Conservation (phyloP, 1,140 invertebrate species). For the Lepidotrigona ventralis region DNA sequence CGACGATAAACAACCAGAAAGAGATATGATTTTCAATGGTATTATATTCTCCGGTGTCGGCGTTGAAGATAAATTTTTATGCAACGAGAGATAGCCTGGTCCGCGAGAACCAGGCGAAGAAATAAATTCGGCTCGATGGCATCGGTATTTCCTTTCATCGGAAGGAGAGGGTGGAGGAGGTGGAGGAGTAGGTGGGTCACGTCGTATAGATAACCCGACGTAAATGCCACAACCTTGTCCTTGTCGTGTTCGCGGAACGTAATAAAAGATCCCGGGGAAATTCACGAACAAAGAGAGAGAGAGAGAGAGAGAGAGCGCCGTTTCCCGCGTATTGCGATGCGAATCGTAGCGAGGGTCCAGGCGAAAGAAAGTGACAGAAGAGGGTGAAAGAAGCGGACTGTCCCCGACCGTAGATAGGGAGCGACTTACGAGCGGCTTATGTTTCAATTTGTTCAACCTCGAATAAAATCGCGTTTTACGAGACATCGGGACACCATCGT, state of each 20-base stretch:
- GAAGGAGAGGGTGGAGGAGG: not conserved
- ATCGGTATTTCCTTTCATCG: constrained; percentile 42
- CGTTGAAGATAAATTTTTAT: constrained; percentile 51
- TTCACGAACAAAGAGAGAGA: constrained; percentile 23
- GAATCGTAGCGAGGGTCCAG: not conserved
- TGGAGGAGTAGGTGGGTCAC: not conserved
- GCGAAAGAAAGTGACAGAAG: not conserved
- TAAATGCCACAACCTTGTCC: constrained; percentile 57
- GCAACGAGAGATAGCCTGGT: constrained; percentile 21
- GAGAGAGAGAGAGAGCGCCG: constrained; percentile 26
- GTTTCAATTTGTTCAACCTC: constrained; percentile 67
- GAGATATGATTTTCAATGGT: constrained; percentile 24
- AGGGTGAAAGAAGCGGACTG: not conserved
- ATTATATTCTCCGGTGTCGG: not conserved
- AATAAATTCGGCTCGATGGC: constrained; percentile 55
- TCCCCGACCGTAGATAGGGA: constrained; percentile 47
- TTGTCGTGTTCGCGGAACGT: constrained; percentile 54
- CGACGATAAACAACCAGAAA: not conserved
- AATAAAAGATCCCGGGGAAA: constrained; percentile 60
- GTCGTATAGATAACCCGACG: constrained; percentile 45
- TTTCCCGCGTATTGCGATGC: constrained; percentile 34
- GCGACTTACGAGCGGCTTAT: constrained; percentile 68
- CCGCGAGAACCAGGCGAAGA: not conserved
- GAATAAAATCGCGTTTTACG: constrained; percentile 69
- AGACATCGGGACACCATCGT: constrained; percentile 59